These are phyloP conservation scores for Nycticryphes semicollaris DNA, from an alignment of 2,113 vertebrate genomes.

Conservation along the genomic window DNA sequence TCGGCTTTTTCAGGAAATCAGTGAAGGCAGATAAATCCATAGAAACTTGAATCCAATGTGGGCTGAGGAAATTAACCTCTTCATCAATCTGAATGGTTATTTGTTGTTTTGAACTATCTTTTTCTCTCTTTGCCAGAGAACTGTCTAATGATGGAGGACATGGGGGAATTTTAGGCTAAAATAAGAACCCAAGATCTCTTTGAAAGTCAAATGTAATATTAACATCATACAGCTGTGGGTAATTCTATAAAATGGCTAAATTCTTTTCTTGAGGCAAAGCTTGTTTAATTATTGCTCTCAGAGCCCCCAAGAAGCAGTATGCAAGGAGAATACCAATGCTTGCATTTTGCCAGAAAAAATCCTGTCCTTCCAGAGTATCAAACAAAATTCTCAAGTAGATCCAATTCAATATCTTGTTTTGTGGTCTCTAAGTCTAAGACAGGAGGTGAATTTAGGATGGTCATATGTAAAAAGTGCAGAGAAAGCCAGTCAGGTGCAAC, in stretches of 20 bases:
- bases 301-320: neutral
- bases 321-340: neutral
- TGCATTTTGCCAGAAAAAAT: neutral
- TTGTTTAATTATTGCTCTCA: neutral
- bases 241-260: slow-evolving; percentile 3
- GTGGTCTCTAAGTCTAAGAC: neutral
- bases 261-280: neutral
- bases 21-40: neutral
- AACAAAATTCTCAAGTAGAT: neutral
- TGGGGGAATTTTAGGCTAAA: slow-evolving; percentile 5
- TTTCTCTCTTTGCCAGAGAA: neutral
- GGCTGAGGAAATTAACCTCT: neutral
- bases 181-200: neutral
- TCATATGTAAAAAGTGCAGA: neutral
- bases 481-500: neutral
- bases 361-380: neutral
- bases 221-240: neutral
- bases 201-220: neutral
- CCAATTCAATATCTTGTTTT: neutral
- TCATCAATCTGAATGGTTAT: neutral
- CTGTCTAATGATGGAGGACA: neutral
- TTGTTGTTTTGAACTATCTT: neutral
- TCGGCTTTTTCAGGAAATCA: neutral
- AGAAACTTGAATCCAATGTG: neutral
- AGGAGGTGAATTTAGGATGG: neutral